Conservation (phyloP, 1,140 invertebrate species). For the Trichonephila clavipes region DNA sequence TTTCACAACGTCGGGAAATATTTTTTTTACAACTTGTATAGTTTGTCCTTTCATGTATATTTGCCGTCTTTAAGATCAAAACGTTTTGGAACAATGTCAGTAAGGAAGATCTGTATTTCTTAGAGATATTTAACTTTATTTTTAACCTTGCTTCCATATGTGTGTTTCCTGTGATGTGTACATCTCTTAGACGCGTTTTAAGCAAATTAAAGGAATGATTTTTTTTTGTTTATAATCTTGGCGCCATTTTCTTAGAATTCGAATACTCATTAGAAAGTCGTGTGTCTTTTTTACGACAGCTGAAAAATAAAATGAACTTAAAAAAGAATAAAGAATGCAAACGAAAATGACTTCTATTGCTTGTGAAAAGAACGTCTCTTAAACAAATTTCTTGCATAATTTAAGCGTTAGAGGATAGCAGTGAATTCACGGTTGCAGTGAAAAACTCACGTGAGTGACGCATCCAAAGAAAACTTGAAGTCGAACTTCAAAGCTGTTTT, state of each 20-base stretch:
- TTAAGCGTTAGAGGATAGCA: slow-evolving; percentile 7
- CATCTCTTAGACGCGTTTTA: neutral
- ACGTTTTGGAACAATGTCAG: slow-evolving; percentile 20
- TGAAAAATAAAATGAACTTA: neutral
- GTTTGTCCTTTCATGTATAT: neutral
- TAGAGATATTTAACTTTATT: neutral
- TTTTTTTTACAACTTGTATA: neutral
- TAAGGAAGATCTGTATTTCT: slow-evolving; percentile 13
- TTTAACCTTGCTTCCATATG: neutral
- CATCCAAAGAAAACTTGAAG: slow-evolving; percentile 9
- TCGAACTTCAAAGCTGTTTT: slow-evolving; percentile 28
- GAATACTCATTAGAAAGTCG: slow-evolving; percentile 37
- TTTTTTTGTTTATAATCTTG: neutral
- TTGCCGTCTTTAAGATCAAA: slow-evolving; percentile 43
- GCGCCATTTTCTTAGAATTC: slow-evolving; percentile 23
- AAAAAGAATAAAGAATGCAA: neutral
- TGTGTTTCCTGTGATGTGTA: slow-evolving; percentile 6
- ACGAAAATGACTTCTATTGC: slow-evolving; percentile 25
- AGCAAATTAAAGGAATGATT: slow-evolving; percentile 21
- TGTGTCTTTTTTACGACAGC: slow-evolving; percentile 6
- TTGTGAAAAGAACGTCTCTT: slow-evolving; percentile 24
- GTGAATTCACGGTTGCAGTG: slow-evolving; percentile 7
- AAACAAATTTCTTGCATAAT: slow-evolving; percentile 54
- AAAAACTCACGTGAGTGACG: slow-evolving; percentile 53
- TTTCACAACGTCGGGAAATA: neutral